These are phyloP conservation scores for Perca fluviatilis DNA, from an alignment of 2,113 vertebrate species.

Conservation along the genomic window DNA sequence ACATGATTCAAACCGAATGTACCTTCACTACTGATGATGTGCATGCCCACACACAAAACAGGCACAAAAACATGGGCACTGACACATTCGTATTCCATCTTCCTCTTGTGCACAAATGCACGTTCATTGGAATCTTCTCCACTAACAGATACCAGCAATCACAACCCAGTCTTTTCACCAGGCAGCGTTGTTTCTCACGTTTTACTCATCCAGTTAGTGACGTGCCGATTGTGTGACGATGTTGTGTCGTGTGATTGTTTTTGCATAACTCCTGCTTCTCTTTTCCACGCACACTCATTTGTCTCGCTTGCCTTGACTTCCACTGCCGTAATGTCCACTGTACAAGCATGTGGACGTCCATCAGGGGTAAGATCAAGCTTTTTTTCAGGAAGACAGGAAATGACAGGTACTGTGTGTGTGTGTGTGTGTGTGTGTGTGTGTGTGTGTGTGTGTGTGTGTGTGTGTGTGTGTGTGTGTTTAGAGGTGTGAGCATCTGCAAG, in stretches of 20 bases:
- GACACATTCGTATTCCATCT: background rate
- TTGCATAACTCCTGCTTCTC: constrained; percentile 73
- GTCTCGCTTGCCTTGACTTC: background rate
- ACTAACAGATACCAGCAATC: too few relatives aligned
- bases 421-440: background rate
- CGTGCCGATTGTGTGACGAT: constrained; percentile 17
- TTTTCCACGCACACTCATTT: constrained; percentile 37
- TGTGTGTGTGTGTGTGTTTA: constrained; percentile 6
- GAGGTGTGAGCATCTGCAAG: background rate
- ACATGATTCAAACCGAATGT: constrained; percentile 29
- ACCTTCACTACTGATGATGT: background rate
- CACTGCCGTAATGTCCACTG: constrained; percentile 30
- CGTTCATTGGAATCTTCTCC: background rate
- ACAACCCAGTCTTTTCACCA: background rate
- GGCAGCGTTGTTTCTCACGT: background rate
- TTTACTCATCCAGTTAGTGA: constrained; percentile 1
- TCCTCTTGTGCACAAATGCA: background rate
- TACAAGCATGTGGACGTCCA: background rate
- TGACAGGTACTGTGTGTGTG: constrained; percentile 30
- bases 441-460: background rate
- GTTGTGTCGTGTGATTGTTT: constrained; percentile 49
- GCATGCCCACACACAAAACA: background rate
- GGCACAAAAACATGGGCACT: background rate
- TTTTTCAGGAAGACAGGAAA: constrained; percentile 6
- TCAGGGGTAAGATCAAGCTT: background rate